Base-by-base conservation (phyloP, 2,888 invertebrate species). In the Zele albiditarsus region DNA sequence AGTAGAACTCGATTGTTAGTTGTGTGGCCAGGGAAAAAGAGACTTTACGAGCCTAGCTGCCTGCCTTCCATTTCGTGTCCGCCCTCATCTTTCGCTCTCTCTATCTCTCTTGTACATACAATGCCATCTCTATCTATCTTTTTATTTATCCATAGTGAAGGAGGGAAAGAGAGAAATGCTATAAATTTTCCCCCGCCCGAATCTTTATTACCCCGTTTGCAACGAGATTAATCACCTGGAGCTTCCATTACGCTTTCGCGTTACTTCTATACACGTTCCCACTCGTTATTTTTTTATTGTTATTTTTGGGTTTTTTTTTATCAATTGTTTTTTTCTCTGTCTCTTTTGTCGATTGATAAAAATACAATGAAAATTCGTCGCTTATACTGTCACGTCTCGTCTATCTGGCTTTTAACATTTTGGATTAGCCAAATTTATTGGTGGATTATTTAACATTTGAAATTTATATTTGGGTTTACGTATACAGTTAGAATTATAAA, bases 121-220 rank as follows among this genome's bases (percentile, higher is more conserved):
- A 12, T 38, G 38, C 38, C 38, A 38, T 38, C 65, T 70, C 63
- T 62, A 49, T 46, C 46, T 58, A 77, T 72, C 78, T 73, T 63
- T 74, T 70, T 46, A 46, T n/a, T 49, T 25, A 28, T 46, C 46
- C 46, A 46, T 46, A 46, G 46, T 46, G 46, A 16, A 46, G 46
- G n/a, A 46, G 46, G 16, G n/a, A 46, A 46, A n/a, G 46, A 46
- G 46, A 63, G 28, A 28, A 63, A 27, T 60, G 49, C 65, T 62
- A 63, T 77, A 76, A 77, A 79, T 79, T 77, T 70, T 28, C 57
- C 75, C 23, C 42, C 65, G 31, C 46, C 46, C 46, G 70, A 58
- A 67, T 69, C 66, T 79, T 79, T 80, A 80, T 80, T 77, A 75
- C 49, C 69, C 73, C 65, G 46, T 73, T 46, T 62, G 31, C 31